Evolutionary conservation across 23 tunicate species (phyloP).

Genomic region (Ciona savignyi): DNA sequence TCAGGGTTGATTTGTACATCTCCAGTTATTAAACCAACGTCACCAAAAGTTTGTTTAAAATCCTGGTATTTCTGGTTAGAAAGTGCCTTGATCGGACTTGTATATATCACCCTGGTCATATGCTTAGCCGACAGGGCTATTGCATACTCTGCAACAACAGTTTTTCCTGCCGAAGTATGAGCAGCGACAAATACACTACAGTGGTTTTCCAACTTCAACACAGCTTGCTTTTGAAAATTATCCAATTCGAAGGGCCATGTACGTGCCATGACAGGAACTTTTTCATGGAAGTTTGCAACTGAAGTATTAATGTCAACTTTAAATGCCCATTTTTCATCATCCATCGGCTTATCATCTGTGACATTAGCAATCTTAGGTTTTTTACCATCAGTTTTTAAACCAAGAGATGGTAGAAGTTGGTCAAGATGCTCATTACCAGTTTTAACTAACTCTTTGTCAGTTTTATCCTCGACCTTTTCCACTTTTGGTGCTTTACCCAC

Average conservation of each 20-base stretch:
- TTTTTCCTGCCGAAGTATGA: slow-evolving; percentile 99
- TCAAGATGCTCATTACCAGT: background rate
- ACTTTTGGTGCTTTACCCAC: background rate
- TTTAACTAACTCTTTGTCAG: background rate
- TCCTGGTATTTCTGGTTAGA: slow-evolving; percentile 97
- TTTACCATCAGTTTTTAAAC: background rate
- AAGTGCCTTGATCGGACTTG: slow-evolving; percentile 94
- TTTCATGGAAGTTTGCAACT: slow-evolving; percentile 47
- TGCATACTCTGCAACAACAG: slow-evolving; percentile 98
- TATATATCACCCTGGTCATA: slow-evolving; percentile 95
- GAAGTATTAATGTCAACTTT: slow-evolving; percentile 45
- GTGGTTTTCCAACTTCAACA: slow-evolving; percentile 67
- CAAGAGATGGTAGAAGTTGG: background rate
- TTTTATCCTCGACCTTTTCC: background rate
- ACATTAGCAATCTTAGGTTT: background rate
- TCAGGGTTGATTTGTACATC: slow-evolving; percentile 94
- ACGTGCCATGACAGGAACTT: slow-evolving; percentile 79
- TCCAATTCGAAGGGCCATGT: slow-evolving; percentile 92
- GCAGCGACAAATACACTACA: slow-evolving; percentile 96
- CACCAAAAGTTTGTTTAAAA: slow-evolving; percentile 81
- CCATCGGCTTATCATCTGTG: background rate
- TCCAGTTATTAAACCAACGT: slow-evolving; percentile 95
- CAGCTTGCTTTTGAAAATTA: slow-evolving; percentile 87
- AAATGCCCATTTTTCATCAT: slow-evolving; percentile 61
- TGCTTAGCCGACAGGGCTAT: slow-evolving; percentile 86